Percentiles rank a stretch among this genome's conserved stretches.
Conservation (phyloP, 23 tunicate species). For the Styela plicata region DNA sequence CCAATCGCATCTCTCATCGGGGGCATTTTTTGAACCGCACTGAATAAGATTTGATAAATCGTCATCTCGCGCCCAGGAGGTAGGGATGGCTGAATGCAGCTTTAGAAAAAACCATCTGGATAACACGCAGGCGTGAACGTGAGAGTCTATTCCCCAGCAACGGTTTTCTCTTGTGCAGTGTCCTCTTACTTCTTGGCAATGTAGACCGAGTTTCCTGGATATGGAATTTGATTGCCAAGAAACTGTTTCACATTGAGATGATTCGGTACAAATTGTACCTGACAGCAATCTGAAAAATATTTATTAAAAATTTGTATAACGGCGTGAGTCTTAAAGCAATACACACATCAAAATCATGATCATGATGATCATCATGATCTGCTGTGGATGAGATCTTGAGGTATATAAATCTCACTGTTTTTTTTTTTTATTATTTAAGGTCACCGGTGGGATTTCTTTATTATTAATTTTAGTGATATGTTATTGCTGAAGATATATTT, state of each 20-base stretch:
- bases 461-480: too few species aligned
- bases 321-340: too few species aligned
- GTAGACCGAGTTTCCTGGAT: slow-evolving; percentile 24
- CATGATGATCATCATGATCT: too few species aligned
- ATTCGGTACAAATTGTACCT: slow-evolving; percentile 12
- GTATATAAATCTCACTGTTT: too few species aligned
- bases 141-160: slow-evolving; percentile 39
- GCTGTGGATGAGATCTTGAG: too few species aligned
- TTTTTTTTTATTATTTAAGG: too few species aligned
- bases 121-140: slow-evolving; percentile 29
- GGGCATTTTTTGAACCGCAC: slow-evolving; percentile 15
- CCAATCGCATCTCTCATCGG: slow-evolving; percentile 38
- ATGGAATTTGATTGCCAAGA: slow-evolving; percentile 29
- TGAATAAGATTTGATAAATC: not conserved
- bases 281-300: slow-evolving; percentile 31
- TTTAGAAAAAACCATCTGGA: slow-evolving; percentile 20
- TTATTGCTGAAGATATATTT: too few species aligned
- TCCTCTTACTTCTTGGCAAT: slow-evolving; percentile 28
- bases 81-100: slow-evolving; percentile 13
- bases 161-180: slow-evolving; percentile 26
- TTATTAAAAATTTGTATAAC: too few species aligned
- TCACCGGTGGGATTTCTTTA: too few species aligned
- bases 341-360: too few species aligned
- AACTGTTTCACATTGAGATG: slow-evolving; percentile 3
- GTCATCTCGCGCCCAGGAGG: slow-evolving; percentile 17